Base-by-base conservation (phyloP, 2,888 invertebrate species). In the Limnephilus auricula region DNA sequence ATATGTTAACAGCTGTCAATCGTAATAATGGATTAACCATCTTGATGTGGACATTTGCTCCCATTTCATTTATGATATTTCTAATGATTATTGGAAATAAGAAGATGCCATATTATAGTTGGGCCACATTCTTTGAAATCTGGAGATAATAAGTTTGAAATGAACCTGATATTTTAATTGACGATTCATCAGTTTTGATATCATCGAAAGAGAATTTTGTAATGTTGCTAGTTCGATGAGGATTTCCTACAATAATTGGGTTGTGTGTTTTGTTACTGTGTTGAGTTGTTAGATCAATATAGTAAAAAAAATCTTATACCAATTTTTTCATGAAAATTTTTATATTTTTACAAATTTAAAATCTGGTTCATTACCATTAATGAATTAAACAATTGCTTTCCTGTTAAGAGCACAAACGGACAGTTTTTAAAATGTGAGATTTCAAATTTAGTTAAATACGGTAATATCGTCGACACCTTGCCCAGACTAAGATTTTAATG, bases 61-160 rank as follows among this genome's bases (percentile, higher is more conserved):
- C 65, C 4, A 65, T 65, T 65, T 65, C 65, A 25, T 25, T 9
- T 25, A 25, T 65, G 25, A 65, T 65, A 25, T 25, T 65, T 65
- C 65, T 65, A 65, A 65, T 65, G n/a, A 65, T 65, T 65, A n/a
- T 65, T 65, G 65, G 65, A 65, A n/a, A n/a, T 65, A n/a, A 65
- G 50, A 65, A n/a, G 25, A 65, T n/a, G 6, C 6, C 18, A 25
- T 9, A 18, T 6, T n/a, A 65, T 25, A 65, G 65, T 65, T 65
- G 65, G 25, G 65, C 9, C n/a, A 25, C 65, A 65, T 65, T 65
- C 65, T n/a, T 25, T 1, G 65, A 65, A 25, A 65, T 65, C 1
- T n/a, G 9, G n/a, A 65, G 65, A 65, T 65, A 65, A 50, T 50
- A 65, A 65, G 65, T 65, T 65, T n/a, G 65, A 65, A 18, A 25